These are phyloP conservation scores for Caenorhabditis sulstoni DNA, from an alignment of 2,888 invertebrate genomes.

Conservation along the genomic window DNA sequence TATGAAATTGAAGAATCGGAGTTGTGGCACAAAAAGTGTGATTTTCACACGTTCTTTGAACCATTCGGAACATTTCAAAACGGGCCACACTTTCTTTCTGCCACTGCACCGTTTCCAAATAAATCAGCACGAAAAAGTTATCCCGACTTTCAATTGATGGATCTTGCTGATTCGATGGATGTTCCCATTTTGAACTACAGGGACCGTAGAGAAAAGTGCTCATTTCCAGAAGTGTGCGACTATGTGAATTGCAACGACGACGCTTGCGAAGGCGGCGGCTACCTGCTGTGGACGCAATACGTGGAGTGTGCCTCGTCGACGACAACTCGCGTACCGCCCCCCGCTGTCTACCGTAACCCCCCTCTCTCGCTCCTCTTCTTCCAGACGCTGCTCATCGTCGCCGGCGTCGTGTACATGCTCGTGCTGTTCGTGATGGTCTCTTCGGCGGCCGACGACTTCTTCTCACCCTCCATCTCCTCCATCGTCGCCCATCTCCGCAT, in stretches of 20 bases:
- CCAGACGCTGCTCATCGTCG: conserved; percentile 61
- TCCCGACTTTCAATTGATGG: too few relatives aligned
- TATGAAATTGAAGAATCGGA: too few relatives aligned
- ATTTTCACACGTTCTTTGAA: too few relatives aligned
- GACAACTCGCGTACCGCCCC: conserved; percentile 27
- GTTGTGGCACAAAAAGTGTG: too few relatives aligned
- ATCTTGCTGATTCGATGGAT: too few relatives aligned
- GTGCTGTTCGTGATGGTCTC: conserved; percentile 72
- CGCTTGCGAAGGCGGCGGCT: conserved; percentile 75
- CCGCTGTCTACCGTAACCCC: background rate
- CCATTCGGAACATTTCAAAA: too few relatives aligned
- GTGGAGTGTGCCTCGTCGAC: conserved; percentile 61
- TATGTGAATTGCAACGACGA: conserved; percentile 68
- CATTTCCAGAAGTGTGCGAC: conserved; percentile 58
- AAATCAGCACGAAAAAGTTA: too few relatives aligned
- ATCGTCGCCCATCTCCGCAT: conserved; percentile 82
- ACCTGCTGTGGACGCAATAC: conserved; percentile 69
- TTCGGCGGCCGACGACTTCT: conserved; percentile 75
- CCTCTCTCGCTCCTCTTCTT: background rate
- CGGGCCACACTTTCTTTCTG: too few relatives aligned
- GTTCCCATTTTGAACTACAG: background rate
- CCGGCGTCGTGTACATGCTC: conserved; percentile 62
- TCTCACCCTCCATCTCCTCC: conserved; percentile 82
- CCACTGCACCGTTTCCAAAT: too few relatives aligned
- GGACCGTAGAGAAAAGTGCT: background rate